Percentiles rank a stretch among this genome's conserved stretches.
These are phyloP conservation scores for Apodemus agrarius DNA, from an alignment of 2,797 vertebrate species.

Conservation along the genomic window DNA sequence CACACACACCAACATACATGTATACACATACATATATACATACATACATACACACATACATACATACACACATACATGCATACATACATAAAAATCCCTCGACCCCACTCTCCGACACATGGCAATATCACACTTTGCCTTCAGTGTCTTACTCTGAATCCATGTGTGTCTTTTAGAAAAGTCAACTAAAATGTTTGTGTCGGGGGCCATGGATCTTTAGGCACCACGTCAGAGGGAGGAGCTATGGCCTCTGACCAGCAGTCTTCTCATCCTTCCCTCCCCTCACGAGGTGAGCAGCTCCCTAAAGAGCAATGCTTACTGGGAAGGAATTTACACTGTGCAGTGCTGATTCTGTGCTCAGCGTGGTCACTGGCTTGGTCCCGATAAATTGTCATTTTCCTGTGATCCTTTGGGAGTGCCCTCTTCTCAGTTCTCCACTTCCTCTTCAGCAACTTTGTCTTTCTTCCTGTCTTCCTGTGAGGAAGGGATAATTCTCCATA, in stretches of 20 bases:
- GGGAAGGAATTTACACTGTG: constrained; percentile 26
- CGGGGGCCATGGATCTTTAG: background rate
- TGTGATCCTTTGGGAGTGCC: background rate
- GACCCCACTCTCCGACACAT: background rate
- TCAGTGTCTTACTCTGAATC: background rate
- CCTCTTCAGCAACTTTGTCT: background rate
- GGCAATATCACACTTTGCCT: constrained; percentile 2
- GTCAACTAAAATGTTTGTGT: constrained; percentile 2
- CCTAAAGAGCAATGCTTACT: background rate
- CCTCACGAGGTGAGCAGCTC: background rate
- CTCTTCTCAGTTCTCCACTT: constrained; percentile 26
- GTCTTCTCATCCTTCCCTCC: background rate
- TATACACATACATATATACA: background rate
- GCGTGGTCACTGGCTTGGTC: background rate
- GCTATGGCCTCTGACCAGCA: background rate
- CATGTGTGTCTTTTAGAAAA: constrained; percentile 28
- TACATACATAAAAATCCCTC: background rate
- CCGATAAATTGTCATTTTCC: background rate
- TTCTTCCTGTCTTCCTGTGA: constrained; percentile 63
- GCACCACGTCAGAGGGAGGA: background rate
- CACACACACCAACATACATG: background rate
- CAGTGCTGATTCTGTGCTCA: background rate
- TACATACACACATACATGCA: background rate
- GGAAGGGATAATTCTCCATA: constrained; percentile 58
- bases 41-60: background rate